Base-by-base conservation (phyloP, 2,113 vertebrate species). In the Alces alces region DNA sequence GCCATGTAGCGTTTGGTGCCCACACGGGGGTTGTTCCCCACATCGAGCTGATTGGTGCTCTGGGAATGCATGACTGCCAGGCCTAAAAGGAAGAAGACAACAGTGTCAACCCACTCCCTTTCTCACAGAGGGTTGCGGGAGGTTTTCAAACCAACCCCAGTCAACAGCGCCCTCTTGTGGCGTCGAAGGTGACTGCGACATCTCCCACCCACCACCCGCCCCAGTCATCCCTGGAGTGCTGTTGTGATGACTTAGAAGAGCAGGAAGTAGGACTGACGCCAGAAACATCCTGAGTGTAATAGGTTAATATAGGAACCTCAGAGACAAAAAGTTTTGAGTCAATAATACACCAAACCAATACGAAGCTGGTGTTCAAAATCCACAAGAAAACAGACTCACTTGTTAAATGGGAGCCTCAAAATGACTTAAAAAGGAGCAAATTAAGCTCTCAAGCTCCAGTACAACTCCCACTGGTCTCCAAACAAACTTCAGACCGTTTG, bases 1-100 rank as follows among this genome's bases (percentile, higher is more conserved):
- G 99, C 99, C 99, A 99, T 99, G 99, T 99, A 99, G 94, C 99
- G 99, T 92, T 99, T 99, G 94, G 99, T 99, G 57, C 99, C 99
- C 95, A 99, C 99, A 1, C 99, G 99, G 7, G 99, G 99, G 52
- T 99, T 99, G 98, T 99, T 99, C 13, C 99, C 99, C 97, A 99
- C 99, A 0, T 99, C 99, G 83, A 99, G 58, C 98, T 99, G 99
- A 16, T 99, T 99, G 8, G 99, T 99, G 98, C 99, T 99, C 97
- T 99, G 99, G 93, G 99, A 99, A 98, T 99, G 99, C 99, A 99
- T 99, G 6, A 99, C 99, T 0, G 99, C 99, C n/a, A 99, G 98
- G 93, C 99, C 99, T 99, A 86, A 52, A 43, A 54, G 43, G 91
- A 96, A 97, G 96, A 96, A 86, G 57, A 96, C 17, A 78, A 89